phyloP scores from a whole-genome alignment of 2,113 vertebrate genomes.

The Corythoichthys intestinalis region DNA sequence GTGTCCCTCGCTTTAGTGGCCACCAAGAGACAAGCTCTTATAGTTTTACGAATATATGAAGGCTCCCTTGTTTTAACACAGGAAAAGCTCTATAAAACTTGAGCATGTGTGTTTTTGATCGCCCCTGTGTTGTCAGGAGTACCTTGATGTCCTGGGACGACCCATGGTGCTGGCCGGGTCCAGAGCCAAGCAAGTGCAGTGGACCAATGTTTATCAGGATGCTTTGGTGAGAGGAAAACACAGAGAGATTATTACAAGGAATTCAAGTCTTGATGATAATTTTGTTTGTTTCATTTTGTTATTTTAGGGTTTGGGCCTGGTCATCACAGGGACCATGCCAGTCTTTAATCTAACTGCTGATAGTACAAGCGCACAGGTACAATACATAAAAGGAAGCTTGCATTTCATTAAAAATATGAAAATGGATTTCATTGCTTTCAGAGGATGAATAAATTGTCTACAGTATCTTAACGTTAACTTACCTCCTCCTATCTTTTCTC shows the following conservation, averaged over 20 bases:
- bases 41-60: conserved; percentile 52
- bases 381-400: not conserved
- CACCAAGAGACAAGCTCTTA: conserved; percentile 45
- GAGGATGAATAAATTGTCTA: not conserved
- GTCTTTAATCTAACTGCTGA: conserved; percentile 95
- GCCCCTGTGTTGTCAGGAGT: conserved; percentile 78
- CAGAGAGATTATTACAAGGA: not conserved
- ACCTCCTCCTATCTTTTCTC: not conserved
- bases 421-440: not conserved
- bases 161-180: conserved; percentile 95
- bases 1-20: conserved; percentile 47
- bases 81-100: conserved; percentile 31
- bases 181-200: conserved; percentile 92
- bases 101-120: conserved; percentile 13
- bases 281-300: conserved; percentile 3
- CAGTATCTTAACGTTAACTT: no score
- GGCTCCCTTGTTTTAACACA: conserved; percentile 46
- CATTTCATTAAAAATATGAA: not conserved
- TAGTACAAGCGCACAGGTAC: conserved; percentile 75
- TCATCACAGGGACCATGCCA: conserved; percentile 93
- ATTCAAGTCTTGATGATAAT: not conserved
- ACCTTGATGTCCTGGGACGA: conserved; percentile 92
- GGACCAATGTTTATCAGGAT: conserved; percentile 98
- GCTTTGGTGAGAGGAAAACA: conserved; percentile 80
- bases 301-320: conserved; percentile 86